phyloP scores from a whole-genome alignment of 2,888 invertebrate species.

The Pantelozetes paolii region DNA sequence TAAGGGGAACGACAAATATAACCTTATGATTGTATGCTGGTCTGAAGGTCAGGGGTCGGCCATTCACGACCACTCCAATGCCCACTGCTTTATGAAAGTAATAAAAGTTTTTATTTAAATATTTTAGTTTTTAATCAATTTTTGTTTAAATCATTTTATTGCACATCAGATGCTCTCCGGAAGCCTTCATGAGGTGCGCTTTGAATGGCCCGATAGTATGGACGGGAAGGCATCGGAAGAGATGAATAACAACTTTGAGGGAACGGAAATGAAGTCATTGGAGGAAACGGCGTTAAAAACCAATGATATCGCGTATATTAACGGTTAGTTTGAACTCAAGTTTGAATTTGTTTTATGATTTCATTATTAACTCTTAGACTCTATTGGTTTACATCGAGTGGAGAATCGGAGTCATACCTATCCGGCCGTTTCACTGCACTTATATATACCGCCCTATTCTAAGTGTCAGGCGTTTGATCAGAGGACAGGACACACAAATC shows the following conservation, averaged over 20 bases:
- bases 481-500: constrained; percentile 71
- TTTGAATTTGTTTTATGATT: not conserved
- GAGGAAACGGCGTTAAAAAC: constrained; percentile 63
- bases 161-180: constrained; percentile 66
- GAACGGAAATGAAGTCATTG: constrained; percentile 62
- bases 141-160: not conserved
- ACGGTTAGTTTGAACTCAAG: constrained; percentile 63
- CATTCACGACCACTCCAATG: constrained; percentile 92
- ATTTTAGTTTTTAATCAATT: not conserved
- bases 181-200: constrained; percentile 73
- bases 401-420: constrained; percentile 88
- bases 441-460: constrained; percentile 90
- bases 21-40: constrained; percentile 97
- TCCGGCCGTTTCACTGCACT: constrained; percentile 82
- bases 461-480: constrained; percentile 86
- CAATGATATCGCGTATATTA: constrained; percentile 88
- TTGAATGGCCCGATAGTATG: constrained; percentile 66
- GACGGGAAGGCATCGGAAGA: too few species aligned
- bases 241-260: constrained; percentile 59
- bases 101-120: not conserved
- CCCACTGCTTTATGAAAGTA: constrained; percentile 94
- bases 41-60: constrained; percentile 89
- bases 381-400: constrained; percentile 87
- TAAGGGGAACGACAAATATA: constrained; percentile 92
- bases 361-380: constrained; percentile 62